These are phyloP conservation scores for Marmota monax DNA, from an alignment of 2,113 vertebrate genomes.

Conservation along the genomic window DNA sequence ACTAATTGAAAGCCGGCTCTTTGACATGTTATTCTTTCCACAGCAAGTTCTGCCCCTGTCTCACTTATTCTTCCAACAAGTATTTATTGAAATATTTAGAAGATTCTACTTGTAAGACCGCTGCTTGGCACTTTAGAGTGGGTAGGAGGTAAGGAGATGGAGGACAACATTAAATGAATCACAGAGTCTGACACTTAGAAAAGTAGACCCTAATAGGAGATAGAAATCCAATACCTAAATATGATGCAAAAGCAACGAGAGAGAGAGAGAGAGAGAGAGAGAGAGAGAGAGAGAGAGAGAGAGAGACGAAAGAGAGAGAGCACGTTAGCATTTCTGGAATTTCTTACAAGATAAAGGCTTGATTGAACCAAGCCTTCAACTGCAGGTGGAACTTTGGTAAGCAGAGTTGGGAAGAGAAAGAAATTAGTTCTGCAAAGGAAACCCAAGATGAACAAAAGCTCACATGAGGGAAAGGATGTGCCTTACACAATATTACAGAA, in stretches of 20 bases:
- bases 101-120: neutral
- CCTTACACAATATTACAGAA: neutral
- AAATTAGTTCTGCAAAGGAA: constrained; percentile 1
- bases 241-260: neutral
- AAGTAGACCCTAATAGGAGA: neutral
- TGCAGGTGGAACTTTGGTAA: neutral
- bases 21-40: neutral
- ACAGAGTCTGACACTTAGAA: neutral
- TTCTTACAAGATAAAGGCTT: neutral
- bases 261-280: neutral
- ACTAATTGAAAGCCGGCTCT: neutral
- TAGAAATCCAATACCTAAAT: neutral
- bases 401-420: neutral
- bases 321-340: neutral
- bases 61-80: constrained; percentile 15
- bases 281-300: too few species aligned
- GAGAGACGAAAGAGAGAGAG: neutral
- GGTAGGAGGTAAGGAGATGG: neutral
- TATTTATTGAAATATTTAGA: neutral
- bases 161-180: constrained; percentile 19
- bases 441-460: neutral
- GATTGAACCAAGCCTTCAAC: constrained; percentile 43
- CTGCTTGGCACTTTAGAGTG: neutral
- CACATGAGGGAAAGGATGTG: neutral
- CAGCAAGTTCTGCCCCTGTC: neutral